A percentile compares a stretch with the other conserved stretches of the same genome.
Evolutionary conservation across 1,140 invertebrate genomes (phyloP).

Genomic region (Sesamia nonagrioides): DNA sequence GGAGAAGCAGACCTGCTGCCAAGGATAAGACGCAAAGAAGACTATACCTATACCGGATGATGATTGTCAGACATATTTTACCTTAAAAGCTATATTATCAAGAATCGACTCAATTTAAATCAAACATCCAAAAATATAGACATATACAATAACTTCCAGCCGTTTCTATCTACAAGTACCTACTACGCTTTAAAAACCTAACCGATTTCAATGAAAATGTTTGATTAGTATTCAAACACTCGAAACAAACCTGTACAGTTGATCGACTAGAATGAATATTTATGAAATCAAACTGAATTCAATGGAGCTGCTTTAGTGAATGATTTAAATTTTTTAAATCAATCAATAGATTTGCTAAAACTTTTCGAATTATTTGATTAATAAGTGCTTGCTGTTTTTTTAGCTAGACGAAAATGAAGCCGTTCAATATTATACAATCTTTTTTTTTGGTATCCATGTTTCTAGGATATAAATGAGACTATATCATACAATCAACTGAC

Average conservation of each 20-base stretch:
- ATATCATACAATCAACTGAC: too few relatives aligned
- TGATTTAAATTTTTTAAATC: conserved; percentile 20
- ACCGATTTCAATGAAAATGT: conserved; percentile 20
- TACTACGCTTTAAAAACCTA: not conserved
- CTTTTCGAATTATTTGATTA: not conserved
- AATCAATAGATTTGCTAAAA: conserved; percentile 7
- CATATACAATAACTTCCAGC: not conserved
- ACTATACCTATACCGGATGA: too few relatives aligned
- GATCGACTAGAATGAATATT: conserved; percentile 21
- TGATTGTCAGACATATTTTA: too few relatives aligned
- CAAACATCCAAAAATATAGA: not conserved
- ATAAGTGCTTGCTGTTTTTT: not conserved
- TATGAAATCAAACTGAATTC: conserved; percentile 35
- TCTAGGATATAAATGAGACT: too few relatives aligned
- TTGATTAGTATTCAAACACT: conserved; percentile 32
- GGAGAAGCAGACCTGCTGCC: too few relatives aligned
- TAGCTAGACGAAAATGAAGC: not conserved
- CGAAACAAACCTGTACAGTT: conserved; percentile 11
- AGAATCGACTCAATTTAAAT: too few relatives aligned
- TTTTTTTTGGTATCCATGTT: too few relatives aligned
- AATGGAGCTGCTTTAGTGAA: conserved; percentile 21
- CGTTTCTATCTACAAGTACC: too few relatives aligned
- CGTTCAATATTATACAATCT: too few relatives aligned
- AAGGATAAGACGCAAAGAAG: too few relatives aligned
- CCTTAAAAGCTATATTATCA: too few relatives aligned